phyloP scores from a whole-genome alignment of 2,797 vertebrate genomes.

The Atherinosoma microstoma region DNA sequence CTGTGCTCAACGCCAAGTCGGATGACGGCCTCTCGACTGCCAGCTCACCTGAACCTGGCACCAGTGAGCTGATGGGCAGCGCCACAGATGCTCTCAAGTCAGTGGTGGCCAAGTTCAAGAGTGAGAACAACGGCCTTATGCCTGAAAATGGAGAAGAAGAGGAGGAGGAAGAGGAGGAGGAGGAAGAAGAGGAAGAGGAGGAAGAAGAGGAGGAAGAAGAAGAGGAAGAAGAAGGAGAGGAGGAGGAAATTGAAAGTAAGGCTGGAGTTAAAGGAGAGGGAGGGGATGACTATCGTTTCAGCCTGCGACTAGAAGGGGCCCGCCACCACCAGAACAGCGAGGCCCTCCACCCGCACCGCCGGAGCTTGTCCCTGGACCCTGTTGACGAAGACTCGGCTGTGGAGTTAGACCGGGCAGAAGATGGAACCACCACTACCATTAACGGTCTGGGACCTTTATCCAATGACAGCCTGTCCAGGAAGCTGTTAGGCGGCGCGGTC shows the following conservation, averaged over 20 bases:
- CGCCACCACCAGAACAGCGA: conserved; percentile 96
- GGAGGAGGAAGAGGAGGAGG: conserved; percentile 94
- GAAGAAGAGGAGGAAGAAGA: conserved; percentile 92
- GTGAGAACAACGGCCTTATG: conserved; percentile 91
- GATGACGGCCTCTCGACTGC: conserved; percentile 93
- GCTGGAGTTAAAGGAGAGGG: conserved; percentile 66
- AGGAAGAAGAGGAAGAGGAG: conserved; percentile 94
- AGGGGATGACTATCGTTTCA: conserved; percentile 90
- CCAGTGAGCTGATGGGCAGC: conserved; percentile 92
- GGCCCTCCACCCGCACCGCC: conserved; percentile 81
- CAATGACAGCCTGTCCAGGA: conserved; percentile 90
- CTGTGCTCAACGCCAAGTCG: conserved; percentile 91
- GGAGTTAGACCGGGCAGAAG: conserved; percentile 90
- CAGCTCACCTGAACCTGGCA: conserved; percentile 95
- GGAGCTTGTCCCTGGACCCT: conserved; percentile 84
- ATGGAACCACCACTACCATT: conserved; percentile 74
- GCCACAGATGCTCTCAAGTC: conserved; percentile 96
- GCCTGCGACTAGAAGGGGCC: conserved; percentile 92
- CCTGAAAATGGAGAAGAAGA: conserved; percentile 94
- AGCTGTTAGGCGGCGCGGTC: conserved; percentile 87
- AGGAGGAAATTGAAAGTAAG: conserved; percentile 90
- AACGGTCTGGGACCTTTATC: conserved; percentile 92
- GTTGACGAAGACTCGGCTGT: conserved; percentile 89
- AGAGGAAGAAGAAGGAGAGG: conserved; percentile 87
- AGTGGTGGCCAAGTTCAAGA: conserved; percentile 97